These are phyloP conservation scores for Mystacornis crossleyi DNA, from an alignment of 2,113 vertebrate genomes.

Conservation along the genomic window DNA sequence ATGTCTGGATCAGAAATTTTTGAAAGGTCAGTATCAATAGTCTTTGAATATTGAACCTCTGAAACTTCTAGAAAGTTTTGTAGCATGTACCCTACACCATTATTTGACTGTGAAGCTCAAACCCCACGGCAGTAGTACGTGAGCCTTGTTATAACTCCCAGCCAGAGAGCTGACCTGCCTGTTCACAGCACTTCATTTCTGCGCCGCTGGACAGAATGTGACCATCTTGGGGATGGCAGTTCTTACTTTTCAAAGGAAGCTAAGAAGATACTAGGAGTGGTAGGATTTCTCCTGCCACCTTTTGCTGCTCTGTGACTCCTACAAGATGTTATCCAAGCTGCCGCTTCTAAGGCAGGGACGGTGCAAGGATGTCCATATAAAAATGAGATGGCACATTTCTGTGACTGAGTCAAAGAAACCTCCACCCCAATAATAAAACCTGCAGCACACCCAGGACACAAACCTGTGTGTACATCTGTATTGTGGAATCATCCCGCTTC, in stretches of 20 bases:
- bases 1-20: neutral
- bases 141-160: neutral
- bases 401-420: neutral
- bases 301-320: neutral
- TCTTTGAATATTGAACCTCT: neutral
- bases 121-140: neutral
- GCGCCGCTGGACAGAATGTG: neutral
- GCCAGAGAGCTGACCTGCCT: neutral
- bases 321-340: neutral
- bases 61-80: neutral
- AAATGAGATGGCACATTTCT: neutral
- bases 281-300: neutral
- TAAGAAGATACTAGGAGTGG: neutral
- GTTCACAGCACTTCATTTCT: neutral
- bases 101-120: neutral
- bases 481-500: neutral
- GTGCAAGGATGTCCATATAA: neutral
- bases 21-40: neutral
- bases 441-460: neutral
- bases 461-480: rapidly evolving
- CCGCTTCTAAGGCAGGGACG: neutral
- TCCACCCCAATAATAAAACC: neutral
- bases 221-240: neutral
- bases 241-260: neutral
- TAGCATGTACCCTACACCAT: rapidly evolving